Conservation (phyloP, 2,113 vertebrate genomes). For the Leucosticte australis region DNA sequence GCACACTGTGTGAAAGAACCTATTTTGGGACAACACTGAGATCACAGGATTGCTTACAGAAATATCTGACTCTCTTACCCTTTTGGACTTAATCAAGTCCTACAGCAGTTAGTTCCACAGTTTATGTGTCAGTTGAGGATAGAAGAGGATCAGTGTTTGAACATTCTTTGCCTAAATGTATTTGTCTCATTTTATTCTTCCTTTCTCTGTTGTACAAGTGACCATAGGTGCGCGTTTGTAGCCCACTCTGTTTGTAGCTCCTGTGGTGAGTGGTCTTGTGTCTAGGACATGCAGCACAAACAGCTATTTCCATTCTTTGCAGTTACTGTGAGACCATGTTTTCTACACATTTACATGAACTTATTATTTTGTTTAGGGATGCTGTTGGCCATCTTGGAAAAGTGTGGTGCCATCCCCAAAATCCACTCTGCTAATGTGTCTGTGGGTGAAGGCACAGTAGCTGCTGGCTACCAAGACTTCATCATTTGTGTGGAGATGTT, state of each 20-base stretch:
- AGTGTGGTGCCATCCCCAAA: conserved; percentile 94
- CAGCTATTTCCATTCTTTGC: background rate
- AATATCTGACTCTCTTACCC: background rate
- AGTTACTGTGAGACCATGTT: background rate
- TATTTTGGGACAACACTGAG: background rate
- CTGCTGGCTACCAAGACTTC: conserved; percentile 97
- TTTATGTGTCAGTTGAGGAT: background rate
- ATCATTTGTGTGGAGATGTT: conserved; percentile 99
- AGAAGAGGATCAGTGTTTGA: background rate
- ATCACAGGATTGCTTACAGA: background rate
- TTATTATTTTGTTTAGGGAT: conserved; percentile 77
- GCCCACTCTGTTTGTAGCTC: background rate
- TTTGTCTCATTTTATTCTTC: background rate
- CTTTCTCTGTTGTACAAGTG: background rate
- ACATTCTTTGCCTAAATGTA: background rate
- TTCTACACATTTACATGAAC: background rate
- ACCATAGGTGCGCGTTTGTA: background rate
- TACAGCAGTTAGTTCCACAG: background rate
- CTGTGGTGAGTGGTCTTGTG: background rate
- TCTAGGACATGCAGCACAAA: background rate
- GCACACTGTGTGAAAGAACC: background rate
- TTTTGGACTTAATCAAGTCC: background rate
- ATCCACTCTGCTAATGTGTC: conserved; percentile 86
- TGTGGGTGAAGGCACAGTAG: conserved; percentile 93
- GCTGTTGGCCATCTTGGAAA: conserved; percentile 96